Percentiles rank a stretch among this genome's conserved stretches.
phyloP scores from a whole-genome alignment of 2,888 invertebrate genomes.

The Tenthredo distinguenda region DNA sequence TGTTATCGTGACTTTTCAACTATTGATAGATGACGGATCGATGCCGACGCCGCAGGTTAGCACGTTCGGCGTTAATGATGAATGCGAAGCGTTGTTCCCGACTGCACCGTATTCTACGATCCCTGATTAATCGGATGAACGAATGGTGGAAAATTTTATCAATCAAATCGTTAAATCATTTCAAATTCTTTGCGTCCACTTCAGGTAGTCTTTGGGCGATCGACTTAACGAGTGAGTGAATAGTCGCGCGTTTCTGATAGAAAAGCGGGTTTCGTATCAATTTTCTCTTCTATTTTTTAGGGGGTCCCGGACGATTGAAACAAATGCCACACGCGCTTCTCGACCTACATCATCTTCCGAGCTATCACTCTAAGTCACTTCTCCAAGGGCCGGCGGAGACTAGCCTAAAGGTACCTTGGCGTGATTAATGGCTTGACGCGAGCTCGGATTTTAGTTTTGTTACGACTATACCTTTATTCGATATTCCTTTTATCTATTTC shows the following conservation, averaged over 20 bases:
- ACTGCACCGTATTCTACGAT: background rate
- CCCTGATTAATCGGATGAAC: background rate
- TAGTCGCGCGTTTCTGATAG: constrained; percentile 10
- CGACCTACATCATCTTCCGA: constrained; percentile 49
- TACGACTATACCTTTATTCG: constrained; percentile 45
- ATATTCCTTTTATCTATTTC: constrained; percentile 43
- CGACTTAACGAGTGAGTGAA: background rate
- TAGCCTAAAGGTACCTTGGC: constrained; percentile 44
- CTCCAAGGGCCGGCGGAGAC: constrained; percentile 36
- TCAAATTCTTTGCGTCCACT: background rate
- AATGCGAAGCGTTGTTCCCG: constrained; percentile 5
- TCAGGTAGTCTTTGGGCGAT: background rate
- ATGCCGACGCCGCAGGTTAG: background rate
- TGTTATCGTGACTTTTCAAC: constrained; percentile 12
- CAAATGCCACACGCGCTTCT: constrained; percentile 36
- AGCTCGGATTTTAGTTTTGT: constrained; percentile 50
- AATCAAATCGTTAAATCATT: background rate
- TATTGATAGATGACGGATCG: background rate
- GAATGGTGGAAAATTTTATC: background rate
- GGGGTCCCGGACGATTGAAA: constrained; percentile 24
- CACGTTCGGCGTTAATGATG: constrained; percentile 2
- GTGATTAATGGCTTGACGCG: constrained; percentile 51
- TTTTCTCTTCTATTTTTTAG: constrained; percentile 1
- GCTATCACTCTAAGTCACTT: constrained; percentile 52
- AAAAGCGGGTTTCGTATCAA: constrained; percentile 23